Conservation (phyloP, 2,113 vertebrate species). For the Ginglymostoma cirratum region DNA sequence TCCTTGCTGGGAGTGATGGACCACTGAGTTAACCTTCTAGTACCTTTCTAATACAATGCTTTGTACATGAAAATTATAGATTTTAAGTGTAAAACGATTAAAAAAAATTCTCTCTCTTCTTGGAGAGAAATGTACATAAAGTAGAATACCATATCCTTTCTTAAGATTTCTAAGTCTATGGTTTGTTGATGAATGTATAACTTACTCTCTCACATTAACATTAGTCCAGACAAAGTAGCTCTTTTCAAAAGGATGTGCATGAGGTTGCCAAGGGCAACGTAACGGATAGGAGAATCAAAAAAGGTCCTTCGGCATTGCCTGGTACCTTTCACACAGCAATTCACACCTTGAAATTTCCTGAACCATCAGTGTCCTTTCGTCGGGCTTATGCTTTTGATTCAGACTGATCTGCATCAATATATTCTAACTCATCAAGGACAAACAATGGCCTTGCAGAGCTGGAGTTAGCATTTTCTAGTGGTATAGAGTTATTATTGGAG, state of each 20-base stretch:
- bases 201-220: neutral
- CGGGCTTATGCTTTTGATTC: slow-evolving; percentile 58
- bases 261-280: neutral
- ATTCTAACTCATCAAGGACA: slow-evolving; percentile 51
- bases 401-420: slow-evolving; percentile 57
- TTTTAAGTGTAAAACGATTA: neutral
- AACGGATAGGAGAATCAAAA: too few relatives aligned
- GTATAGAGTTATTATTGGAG: slow-evolving; percentile 52
- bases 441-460: slow-evolving; percentile 48
- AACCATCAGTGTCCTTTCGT: neutral
- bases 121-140: neutral
- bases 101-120: neutral
- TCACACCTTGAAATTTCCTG: neutral
- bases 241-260: neutral
- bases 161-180: neutral
- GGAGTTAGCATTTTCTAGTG: slow-evolving; percentile 49
- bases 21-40: neutral
- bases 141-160: neutral
- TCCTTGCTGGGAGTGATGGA: neutral
- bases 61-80: neutral
- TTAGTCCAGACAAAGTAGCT: neutral
- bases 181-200: neutral
- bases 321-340: neutral
- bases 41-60: neutral
- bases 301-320: neutral